These are phyloP conservation scores for Rhipidura dahli DNA, from an alignment of 2,113 vertebrate genomes.

Conservation along the genomic window DNA sequence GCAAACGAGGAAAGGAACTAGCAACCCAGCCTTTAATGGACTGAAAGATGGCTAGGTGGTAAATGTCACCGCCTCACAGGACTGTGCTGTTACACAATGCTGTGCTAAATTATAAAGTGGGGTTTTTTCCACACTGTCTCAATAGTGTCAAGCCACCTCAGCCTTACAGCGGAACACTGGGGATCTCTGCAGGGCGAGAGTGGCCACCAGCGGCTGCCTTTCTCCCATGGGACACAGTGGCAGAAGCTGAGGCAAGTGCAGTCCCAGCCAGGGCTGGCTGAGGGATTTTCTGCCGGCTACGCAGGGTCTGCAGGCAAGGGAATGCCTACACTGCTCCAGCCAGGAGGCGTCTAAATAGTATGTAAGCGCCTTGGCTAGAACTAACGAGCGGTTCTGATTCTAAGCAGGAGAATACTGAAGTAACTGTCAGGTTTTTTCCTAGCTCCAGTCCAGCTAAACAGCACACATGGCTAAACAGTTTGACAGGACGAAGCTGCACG, in stretches of 20 bases:
- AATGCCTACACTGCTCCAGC: neutral
- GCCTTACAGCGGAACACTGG: rapidly evolving
- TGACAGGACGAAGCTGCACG: rapidly evolving
- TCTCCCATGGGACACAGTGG: rapidly evolving
- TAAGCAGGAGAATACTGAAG: neutral
- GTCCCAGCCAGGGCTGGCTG: no score
- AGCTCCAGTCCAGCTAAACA: no score
- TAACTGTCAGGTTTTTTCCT: neutral
- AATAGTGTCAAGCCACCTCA: rapidly evolving
- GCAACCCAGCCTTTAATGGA: neutral
- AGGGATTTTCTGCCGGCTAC: neutral
- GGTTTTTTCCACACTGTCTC: rapidly evolving
- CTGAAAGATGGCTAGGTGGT: rapidly evolving
- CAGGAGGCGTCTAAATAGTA: neutral
- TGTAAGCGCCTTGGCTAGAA: rapidly evolving
- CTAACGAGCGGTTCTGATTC: neutral
- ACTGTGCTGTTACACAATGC: rapidly evolving
- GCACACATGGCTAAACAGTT: neutral
- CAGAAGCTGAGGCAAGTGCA: neutral
- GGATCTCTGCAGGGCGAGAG: rapidly evolving
- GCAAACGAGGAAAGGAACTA: neutral
- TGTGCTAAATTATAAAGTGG: neutral
- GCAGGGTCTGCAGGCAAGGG: no score
- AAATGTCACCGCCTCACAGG: neutral
- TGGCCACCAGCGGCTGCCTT: neutral